Evolutionary conservation across 2,113 vertebrate species (phyloP).

Genomic region (Rhizomys pruinosus): DNA sequence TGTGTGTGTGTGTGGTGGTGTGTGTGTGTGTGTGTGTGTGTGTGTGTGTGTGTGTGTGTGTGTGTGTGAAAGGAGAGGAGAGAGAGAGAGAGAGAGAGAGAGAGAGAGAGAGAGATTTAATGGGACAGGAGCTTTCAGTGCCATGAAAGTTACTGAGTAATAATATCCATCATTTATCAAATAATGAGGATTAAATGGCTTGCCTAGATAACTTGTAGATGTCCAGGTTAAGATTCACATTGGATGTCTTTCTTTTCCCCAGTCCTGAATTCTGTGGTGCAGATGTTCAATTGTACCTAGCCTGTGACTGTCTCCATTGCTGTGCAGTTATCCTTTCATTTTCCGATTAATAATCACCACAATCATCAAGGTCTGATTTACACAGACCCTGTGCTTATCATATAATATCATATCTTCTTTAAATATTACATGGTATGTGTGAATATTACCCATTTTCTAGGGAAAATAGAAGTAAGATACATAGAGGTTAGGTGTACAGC

Average conservation of each 20-base stretch:
- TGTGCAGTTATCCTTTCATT: background rate
- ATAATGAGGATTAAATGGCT: background rate
- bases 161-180: background rate
- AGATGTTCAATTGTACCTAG: too few species aligned
- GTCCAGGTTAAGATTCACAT: background rate
- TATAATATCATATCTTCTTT: background rate
- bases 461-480: background rate
- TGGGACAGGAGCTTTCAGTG: too few species aligned
- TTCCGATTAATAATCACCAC: background rate
- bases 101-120: too few species aligned
- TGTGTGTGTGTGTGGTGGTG: too few species aligned
- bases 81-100: too few species aligned
- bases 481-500: background rate
- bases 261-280: accelerated
- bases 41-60: too few species aligned
- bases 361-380: accelerated
- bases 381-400: background rate
- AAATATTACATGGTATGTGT: background rate
- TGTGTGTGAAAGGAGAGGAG: too few species aligned
- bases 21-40: too few species aligned
- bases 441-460: background rate
- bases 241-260: accelerated
- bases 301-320: background rate
- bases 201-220: background rate
- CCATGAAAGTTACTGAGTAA: too few species aligned